Evolutionary conservation across 1,140 invertebrate species (phyloP).

Genomic region (Musca domestica): DNA sequence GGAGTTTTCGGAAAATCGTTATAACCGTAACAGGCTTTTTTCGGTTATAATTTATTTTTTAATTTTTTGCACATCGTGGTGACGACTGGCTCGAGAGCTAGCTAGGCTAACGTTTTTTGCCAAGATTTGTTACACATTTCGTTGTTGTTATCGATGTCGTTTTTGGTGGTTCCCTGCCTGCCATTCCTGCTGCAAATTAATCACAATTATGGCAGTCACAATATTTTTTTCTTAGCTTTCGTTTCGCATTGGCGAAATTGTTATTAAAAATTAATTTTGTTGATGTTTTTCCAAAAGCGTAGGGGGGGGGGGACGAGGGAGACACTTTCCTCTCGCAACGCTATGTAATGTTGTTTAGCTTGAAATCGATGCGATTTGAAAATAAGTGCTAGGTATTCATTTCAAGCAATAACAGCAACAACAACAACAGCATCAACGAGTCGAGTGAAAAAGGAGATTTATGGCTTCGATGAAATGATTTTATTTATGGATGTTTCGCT

Average conservation of each 20-base stretch:
- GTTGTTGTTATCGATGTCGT: no score
- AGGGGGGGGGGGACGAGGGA: no score
- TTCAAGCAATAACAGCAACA: neutral
- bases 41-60: constrained; percentile 3
- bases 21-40: no score
- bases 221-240: neutral
- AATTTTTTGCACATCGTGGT: neutral
- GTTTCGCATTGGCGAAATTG: neutral
- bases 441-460: neutral
- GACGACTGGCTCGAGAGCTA: no score
- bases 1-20: no score
- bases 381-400: neutral
- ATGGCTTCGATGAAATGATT: constrained; percentile 1
- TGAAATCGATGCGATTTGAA: neutral
- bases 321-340: no score
- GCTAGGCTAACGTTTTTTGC: no score
- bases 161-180: no score
- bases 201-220: constrained; percentile 15
- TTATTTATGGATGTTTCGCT: no score
- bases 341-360: neutral
- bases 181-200: constrained; percentile 4
- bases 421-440: no score
- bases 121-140: no score
- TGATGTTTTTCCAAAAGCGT: neutral
- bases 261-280: constrained; percentile 4